Evolutionary conservation across 2,113 vertebrate genomes (phyloP).

Genomic region (Elanus axillaris): DNA sequence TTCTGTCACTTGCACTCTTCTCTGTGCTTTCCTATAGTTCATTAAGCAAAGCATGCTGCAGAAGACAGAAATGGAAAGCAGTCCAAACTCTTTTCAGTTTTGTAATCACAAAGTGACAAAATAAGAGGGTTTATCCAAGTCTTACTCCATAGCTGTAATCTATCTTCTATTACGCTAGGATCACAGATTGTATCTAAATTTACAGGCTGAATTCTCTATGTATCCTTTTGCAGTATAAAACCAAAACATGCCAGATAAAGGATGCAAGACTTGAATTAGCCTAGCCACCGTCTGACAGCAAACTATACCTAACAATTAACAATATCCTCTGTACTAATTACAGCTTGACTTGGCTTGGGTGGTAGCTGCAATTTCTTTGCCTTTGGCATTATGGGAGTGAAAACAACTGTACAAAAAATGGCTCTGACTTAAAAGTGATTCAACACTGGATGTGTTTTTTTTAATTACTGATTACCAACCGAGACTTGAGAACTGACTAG

Average conservation of each 20-base stretch:
- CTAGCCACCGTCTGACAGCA: neutral
- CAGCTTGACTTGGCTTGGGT: neutral
- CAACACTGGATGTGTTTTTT: neutral
- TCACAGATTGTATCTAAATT: neutral
- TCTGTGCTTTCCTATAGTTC: neutral
- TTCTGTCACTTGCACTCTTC: neutral
- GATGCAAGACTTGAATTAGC: neutral
- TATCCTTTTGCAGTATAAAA: neutral
- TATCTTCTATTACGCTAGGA: neutral
- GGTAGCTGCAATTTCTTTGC: slow-evolving; percentile 42
- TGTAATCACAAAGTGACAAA: neutral
- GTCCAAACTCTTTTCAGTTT: neutral
- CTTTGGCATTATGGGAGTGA: slow-evolving; percentile 9
- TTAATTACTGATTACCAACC: neutral
- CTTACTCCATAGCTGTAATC: neutral
- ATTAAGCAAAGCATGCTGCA: neutral
- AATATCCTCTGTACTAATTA: slow-evolving; percentile 47
- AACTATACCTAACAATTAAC: slow-evolving; percentile 27
- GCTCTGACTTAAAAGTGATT: neutral
- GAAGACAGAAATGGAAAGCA: neutral
- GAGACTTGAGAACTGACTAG: neutral
- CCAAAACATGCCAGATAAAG: neutral
- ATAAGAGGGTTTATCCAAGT: neutral
- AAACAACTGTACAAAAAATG: neutral
- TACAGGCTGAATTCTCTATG: neutral